Evolutionary conservation across 1,140 invertebrate species (phyloP), one percentile per base, ranked within the genome.

Genomic region (Cephus cinctus): DNA sequence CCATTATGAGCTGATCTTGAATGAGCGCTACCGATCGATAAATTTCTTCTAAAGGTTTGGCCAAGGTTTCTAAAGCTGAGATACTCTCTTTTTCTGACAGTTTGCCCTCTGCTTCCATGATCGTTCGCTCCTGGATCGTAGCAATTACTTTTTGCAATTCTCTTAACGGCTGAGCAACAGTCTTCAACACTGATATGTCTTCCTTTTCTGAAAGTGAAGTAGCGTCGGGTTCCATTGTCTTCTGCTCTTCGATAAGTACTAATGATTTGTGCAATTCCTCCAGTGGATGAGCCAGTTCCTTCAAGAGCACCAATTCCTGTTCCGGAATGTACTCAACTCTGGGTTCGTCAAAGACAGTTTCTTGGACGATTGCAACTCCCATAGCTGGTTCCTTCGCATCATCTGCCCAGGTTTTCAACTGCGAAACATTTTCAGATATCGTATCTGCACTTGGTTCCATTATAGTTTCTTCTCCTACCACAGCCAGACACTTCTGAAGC

Each of bases 211-310:
- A 9, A 2, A 21, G 0, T 0, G 52, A 59, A 15, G 77, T 72
- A 31, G 79, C 78, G 4, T 54, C 55, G 14, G 48, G 59, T 67
- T 78, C 77, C 34, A 79, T 30, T 2, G 65, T 59, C 38, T 58
- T 52, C 50, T 76, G 68, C 61, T 78, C 71, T 51, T 81, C 70
- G 2, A 72, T 68, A 36, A 79, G 51, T n/a, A 79, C 61, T 30
- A 83, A 63, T 50, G 75, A 79, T 51, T 78, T 78, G 53, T 78
- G 74, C 31, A 84, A 64, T 60, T 76, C 78, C 56, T 78, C 69
- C 5, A 83, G 59, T 15, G 77, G 76, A 32, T 71, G 69, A 11
- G 78, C 78, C 20, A 83, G 63, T 19, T 73, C 71, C 25, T 59
- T 57, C 19, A 72, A 31, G 8, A 36, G n/a, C n/a, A n/a, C n/a